phyloP scores from a whole-genome alignment of 2,113 vertebrate genomes.

The Nettapus auritus region DNA sequence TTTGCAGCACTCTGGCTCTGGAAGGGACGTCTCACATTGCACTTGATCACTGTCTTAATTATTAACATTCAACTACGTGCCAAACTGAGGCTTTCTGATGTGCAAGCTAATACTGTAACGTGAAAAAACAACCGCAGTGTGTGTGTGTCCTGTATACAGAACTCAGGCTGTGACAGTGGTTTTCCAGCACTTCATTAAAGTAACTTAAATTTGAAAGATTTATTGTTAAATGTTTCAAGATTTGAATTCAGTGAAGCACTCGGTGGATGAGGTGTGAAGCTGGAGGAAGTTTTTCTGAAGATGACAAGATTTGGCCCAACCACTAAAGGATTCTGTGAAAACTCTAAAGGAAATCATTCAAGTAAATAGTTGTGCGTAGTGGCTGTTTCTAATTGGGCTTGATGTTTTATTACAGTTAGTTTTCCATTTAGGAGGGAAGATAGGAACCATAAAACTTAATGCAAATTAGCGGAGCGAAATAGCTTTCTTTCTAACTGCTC shows the following conservation, averaged over 20 bases:
- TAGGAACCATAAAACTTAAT: conserved; percentile 13
- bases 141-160: neutral
- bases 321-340: conserved; percentile 6
- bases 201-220: neutral
- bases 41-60: neutral
- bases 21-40: neutral
- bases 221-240: neutral
- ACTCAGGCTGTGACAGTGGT: neutral
- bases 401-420: conserved; percentile 16
- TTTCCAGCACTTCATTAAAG: neutral
- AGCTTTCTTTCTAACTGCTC: conserved; percentile 2
- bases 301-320: neutral
- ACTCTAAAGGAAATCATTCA: conserved; percentile 2
- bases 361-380: neutral
- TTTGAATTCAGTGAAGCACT: neutral
- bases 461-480: conserved; percentile 4
- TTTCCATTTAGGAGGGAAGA: conserved; percentile 13
- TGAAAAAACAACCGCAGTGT: neutral
- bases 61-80: neutral
- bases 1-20: neutral
- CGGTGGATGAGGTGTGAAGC: neutral
- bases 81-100: neutral
- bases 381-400: conserved; percentile 18
- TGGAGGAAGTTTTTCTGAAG: neutral
- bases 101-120: neutral